Evolutionary conservation across 2,888 invertebrate genomes (phyloP).

Genomic region (Stenichneumon culpator): DNA sequence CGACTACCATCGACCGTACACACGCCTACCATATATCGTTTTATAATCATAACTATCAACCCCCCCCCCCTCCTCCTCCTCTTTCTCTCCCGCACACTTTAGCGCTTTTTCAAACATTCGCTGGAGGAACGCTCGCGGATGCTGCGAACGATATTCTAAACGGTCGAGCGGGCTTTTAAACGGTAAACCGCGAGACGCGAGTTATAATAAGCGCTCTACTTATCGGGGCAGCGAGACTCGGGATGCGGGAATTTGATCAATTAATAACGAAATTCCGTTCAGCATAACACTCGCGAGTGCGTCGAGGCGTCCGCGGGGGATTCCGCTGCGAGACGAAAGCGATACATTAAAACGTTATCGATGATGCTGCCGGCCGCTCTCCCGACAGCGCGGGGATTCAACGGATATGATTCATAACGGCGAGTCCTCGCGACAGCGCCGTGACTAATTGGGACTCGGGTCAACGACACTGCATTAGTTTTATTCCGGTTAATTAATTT

Average conservation of each 20-base stretch:
- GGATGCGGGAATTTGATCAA: constrained; percentile 24
- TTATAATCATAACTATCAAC: constrained; percentile 67
- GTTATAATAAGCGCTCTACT: constrained; percentile 7
- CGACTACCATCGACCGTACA: constrained; percentile 49
- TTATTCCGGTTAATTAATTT: constrained; percentile 28
- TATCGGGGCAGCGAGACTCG: constrained; percentile 34
- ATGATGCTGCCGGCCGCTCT: constrained; percentile 19
- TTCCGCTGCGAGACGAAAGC: constrained; percentile 19
- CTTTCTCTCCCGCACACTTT: constrained; percentile 49
- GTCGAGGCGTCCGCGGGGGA: constrained; percentile 15
- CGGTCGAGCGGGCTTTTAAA: constrained; percentile 59
- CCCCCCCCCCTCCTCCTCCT: not conserved
- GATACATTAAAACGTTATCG: constrained; percentile 48
- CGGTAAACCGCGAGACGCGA: not conserved
- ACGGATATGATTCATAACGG: constrained; percentile 66
- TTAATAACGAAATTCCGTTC: constrained; percentile 40
- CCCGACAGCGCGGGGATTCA: constrained; percentile 39
- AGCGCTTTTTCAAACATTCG: constrained; percentile 16
- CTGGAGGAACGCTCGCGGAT: constrained; percentile 31
- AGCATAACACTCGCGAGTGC: not conserved
- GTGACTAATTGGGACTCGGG: constrained; percentile 62
- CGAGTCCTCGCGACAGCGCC: constrained; percentile 53
- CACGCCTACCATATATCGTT: constrained; percentile 62
- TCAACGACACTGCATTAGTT: constrained; percentile 50
- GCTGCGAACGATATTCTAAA: constrained; percentile 66